Evolutionary conservation across 2,113 vertebrate genomes (phyloP).

Genomic region (Raja brachyura): DNA sequence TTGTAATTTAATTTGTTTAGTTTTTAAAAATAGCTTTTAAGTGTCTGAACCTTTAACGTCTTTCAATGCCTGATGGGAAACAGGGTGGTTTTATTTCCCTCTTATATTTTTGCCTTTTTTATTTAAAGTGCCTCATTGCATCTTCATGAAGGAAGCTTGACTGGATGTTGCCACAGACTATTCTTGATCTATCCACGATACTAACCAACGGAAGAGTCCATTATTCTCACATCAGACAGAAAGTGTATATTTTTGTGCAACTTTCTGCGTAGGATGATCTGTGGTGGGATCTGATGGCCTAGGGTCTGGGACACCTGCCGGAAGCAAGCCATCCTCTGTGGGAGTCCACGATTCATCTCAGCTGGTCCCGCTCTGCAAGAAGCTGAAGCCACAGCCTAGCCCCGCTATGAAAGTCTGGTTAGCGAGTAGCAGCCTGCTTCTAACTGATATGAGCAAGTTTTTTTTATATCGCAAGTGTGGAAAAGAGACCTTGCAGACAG

Average conservation of each 20-base stretch:
- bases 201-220: slow-evolving; percentile 40
- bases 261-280: slow-evolving; percentile 50
- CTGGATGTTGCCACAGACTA: slow-evolving; percentile 41
- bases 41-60: background rate
- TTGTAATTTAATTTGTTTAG: background rate
- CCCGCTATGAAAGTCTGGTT: slow-evolving; percentile 53
- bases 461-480: slow-evolving; percentile 51
- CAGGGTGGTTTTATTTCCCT: slow-evolving; percentile 4
- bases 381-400: slow-evolving; percentile 71
- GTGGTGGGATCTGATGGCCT: slow-evolving; percentile 70
- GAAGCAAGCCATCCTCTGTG: slow-evolving; percentile 81
- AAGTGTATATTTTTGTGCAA: slow-evolving; percentile 61
- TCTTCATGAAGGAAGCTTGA: background rate
- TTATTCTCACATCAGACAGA: slow-evolving; percentile 46
- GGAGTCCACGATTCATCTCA: slow-evolving; percentile 63
- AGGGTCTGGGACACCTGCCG: slow-evolving; percentile 79
- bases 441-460: slow-evolving; percentile 49
- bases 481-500: slow-evolving; percentile 49
- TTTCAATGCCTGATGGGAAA: background rate
- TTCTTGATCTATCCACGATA: slow-evolving; percentile 40
- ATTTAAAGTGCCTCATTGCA: background rate
- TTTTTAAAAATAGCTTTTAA: slow-evolving; percentile 26
- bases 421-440: slow-evolving; percentile 53
- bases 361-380: slow-evolving; percentile 53
- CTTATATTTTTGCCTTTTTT: slow-evolving; percentile 17